Evolutionary conservation across 2,113 vertebrate species (phyloP).

Genomic region (Ailurus styani): DNA sequence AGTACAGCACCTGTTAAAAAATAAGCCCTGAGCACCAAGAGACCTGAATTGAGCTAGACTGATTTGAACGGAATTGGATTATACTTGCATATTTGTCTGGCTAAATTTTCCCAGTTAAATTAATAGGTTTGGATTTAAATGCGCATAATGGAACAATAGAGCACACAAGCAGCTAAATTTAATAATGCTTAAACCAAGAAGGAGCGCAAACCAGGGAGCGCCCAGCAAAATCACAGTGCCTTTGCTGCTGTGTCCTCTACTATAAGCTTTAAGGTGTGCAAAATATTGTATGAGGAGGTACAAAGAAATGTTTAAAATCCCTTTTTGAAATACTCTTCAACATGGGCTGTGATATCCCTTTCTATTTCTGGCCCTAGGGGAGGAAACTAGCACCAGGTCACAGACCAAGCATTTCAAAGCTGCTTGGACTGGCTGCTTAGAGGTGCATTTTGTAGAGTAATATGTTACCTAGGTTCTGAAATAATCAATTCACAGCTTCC

Average conservation of each 20-base stretch:
- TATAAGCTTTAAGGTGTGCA: background rate
- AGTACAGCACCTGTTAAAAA: background rate
- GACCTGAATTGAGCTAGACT: background rate
- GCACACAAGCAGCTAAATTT: background rate
- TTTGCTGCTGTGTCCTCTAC: background rate
- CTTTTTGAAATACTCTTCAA: background rate
- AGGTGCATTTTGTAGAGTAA: background rate
- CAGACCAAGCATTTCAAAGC: background rate
- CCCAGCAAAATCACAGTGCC: background rate
- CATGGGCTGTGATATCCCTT: background rate
- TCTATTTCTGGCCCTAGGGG: background rate
- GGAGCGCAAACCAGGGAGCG: background rate
- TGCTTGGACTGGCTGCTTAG: background rate
- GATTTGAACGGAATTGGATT: conserved; percentile 30
- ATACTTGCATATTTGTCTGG: conserved; percentile 25
- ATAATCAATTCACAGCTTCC: background rate
- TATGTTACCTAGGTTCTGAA: background rate
- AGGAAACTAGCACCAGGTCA: background rate
- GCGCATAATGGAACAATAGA: background rate
- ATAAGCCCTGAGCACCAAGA: background rate
- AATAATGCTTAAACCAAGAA: background rate
- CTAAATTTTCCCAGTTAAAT: conserved; percentile 38
- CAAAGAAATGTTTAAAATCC: background rate
- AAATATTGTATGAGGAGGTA: background rate
- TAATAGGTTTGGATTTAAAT: conserved; percentile 39